phyloP scores from a whole-genome alignment of 2,113 vertebrate species.

The Syrrhaptes paradoxus region DNA sequence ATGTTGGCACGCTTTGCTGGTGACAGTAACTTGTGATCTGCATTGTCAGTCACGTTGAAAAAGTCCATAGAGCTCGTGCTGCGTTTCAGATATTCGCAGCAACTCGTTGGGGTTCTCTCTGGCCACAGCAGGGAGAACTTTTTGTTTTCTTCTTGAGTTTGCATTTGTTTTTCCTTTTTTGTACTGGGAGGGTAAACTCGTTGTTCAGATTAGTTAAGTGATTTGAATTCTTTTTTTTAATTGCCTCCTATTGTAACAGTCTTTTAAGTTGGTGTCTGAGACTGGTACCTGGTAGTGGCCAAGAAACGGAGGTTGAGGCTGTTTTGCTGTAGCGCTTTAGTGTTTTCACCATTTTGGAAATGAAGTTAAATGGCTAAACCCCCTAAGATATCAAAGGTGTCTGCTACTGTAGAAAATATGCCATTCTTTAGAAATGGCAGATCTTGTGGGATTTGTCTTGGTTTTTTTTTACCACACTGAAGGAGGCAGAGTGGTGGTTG shows the following conservation, averaged over 20 bases:
- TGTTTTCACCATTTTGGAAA: neutral
- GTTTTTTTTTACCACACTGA: neutral
- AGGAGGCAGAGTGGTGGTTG: conserved; percentile 52
- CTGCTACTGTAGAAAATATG: neutral
- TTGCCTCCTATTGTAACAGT: rapidly evolving
- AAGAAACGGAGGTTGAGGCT: neutral
- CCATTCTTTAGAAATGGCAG: neutral
- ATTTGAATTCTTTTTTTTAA: neutral
- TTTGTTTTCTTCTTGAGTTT: neutral
- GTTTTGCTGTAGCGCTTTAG: neutral
- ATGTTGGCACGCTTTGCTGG: neutral
- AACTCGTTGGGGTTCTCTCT: neutral
- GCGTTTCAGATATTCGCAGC: neutral
- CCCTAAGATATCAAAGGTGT: neutral
- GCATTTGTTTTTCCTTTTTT: neutral
- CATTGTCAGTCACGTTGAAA: neutral
- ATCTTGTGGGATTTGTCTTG: conserved; percentile 13
- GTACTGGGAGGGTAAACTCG: neutral
- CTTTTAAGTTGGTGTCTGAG: no score
- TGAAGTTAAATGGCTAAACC: neutral
- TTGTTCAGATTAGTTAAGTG: neutral
- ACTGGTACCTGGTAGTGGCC: neutral
- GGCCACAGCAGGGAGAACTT: neutral
- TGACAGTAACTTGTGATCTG: neutral
- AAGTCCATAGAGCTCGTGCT: neutral